These are phyloP conservation scores for Philaethria dido DNA, from an alignment of 2,888 invertebrate species.

Conservation along the genomic window DNA sequence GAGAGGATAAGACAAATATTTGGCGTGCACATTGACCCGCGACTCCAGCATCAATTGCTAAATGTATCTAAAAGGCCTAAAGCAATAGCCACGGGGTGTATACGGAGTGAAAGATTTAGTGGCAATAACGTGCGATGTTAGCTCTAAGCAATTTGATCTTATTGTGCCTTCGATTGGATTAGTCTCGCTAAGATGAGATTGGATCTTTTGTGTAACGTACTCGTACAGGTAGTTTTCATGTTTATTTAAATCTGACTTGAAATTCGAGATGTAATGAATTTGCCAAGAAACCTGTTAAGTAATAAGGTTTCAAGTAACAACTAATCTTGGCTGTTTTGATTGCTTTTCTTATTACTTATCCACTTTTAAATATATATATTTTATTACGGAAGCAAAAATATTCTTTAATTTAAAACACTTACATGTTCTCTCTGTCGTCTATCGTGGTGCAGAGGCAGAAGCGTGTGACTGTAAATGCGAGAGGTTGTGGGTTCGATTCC, in stretches of 20 bases:
- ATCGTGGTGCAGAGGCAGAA: too few relatives aligned
- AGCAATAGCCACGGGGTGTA: conserved; percentile 63
- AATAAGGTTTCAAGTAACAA: neutral
- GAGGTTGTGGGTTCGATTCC: too few relatives aligned
- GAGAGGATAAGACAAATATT: conserved; percentile 70
- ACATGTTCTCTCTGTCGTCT: too few relatives aligned
- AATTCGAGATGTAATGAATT: neutral
- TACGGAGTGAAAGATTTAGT: conserved; percentile 76
- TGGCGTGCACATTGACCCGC: conserved; percentile 52
- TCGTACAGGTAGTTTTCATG: conserved; percentile 31
- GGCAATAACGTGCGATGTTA: conserved; percentile 78
- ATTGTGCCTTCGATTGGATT: conserved; percentile 79
- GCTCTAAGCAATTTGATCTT: conserved; percentile 68
- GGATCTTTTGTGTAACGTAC: conserved; percentile 38
- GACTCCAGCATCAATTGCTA: conserved; percentile 58
- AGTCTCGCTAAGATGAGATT: conserved; percentile 53
- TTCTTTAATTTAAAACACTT: too few relatives aligned
- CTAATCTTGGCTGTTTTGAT: neutral
- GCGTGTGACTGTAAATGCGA: too few relatives aligned
- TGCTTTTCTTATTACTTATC: neutral
- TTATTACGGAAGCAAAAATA: too few relatives aligned
- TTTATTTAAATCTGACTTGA: conserved; percentile 28
- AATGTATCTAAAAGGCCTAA: conserved; percentile 70
- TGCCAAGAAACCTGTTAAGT: neutral
- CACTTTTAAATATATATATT: too few relatives aligned